These are phyloP conservation scores for Tauraco hartlaubi DNA, from an alignment of 2,797 vertebrate species.

Conservation along the genomic window DNA sequence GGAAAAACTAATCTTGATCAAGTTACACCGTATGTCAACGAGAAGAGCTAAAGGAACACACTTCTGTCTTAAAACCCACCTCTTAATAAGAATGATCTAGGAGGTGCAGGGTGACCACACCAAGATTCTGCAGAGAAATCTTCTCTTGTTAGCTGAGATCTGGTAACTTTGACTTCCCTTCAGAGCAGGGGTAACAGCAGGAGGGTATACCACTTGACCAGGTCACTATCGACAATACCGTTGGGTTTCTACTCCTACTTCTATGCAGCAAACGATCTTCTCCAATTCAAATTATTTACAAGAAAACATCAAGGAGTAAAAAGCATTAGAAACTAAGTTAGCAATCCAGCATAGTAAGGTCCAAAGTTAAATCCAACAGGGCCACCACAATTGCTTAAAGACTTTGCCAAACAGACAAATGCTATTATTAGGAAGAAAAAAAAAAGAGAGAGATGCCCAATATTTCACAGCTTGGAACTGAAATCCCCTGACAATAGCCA, in stretches of 20 bases:
- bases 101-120: not conserved
- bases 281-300: not conserved
- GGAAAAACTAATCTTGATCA: not conserved
- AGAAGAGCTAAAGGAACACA: not conserved
- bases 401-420: not conserved
- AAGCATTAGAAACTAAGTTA: not conserved
- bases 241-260: not conserved
- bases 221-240: not conserved
- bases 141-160: not conserved
- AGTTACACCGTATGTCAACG: not conserved
- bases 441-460: not conserved
- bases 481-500: not conserved
- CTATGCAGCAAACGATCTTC: not conserved
- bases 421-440: not conserved
- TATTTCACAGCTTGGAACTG: not conserved
- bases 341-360: not conserved
- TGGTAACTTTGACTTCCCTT: not conserved
- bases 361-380: not conserved
- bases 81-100: not conserved
- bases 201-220: not conserved
- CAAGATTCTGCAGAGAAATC: not conserved
- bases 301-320: not conserved
- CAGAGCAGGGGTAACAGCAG: not conserved
- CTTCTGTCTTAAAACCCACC: not conserved
- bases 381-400: not conserved